Evolutionary conservation across 2,797 vertebrate species (phyloP), one percentile per base, ranked within the genome.

Genomic region (Bradypodion pumilum): DNA sequence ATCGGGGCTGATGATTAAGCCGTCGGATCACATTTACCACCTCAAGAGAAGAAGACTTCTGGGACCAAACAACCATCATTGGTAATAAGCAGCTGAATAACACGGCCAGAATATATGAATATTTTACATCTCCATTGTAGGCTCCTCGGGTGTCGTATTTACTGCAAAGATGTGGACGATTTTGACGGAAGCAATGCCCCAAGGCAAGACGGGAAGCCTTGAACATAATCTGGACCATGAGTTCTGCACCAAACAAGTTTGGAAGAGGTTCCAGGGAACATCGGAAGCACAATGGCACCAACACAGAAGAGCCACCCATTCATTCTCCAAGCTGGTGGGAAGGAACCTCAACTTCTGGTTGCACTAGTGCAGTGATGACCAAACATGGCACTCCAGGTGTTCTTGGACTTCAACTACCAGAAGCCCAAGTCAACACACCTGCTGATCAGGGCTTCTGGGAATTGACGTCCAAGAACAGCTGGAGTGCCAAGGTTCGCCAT

Each of bases 191-290:
- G 46, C 76, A 68, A 21, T 83, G 59, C 5, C 60, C 66, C 12
- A 9, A 44, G 73, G 42, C 80, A 78, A 86, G 6, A 9, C 40
- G 73, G 42, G 80, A 78, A 86, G 7, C 63, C 29, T 49, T 80
- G 49, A 37, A 76, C 76, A 56, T 1, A 7, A 9, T 44, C 82
- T 25, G 72, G 69, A 83, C n/a, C 9, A 29, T 6, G 78, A 82
- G 7, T 44, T 90, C 72, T 82, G 65, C 42, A 74, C 42, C 70
- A 42, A 59, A 85, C 49, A 27, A 1, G 78, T 87, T 91, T 90
- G 81, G 81, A 81, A 86, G 77, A 29, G 76, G 9, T 56, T 77
- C 77, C 32, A 52, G 68, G 42, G 70, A 84, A 80, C 1, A 77
- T 16, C 6, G 7, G 40, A 40, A 23, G 42, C 21, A 74, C 1